Conservation (phyloP, 2,888 invertebrate species). For the Tricholauxania praeusta region DNA sequence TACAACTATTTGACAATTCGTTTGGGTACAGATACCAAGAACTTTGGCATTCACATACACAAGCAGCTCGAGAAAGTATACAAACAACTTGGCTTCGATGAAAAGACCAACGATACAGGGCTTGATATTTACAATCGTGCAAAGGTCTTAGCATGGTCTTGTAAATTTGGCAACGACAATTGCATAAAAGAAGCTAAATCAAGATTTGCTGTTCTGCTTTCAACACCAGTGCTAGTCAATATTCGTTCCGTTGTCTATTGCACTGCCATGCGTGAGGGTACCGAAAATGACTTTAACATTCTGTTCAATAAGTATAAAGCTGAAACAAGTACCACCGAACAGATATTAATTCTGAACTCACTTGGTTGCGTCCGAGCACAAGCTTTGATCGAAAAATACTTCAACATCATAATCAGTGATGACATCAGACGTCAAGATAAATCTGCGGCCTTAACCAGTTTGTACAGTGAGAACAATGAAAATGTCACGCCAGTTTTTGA, state of each 20-base stretch:
- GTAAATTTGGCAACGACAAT: constrained; percentile 72
- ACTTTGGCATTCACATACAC: constrained; percentile 67
- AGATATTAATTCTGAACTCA: constrained; percentile 74
- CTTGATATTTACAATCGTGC: constrained; percentile 73
- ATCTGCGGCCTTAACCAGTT: constrained; percentile 63
- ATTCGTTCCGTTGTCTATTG: constrained; percentile 81
- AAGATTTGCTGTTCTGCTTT: constrained; percentile 59
- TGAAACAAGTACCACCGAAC: constrained; percentile 77
- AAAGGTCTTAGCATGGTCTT: constrained; percentile 74
- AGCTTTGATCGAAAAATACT: constrained; percentile 70
- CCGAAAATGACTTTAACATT: constrained; percentile 73
- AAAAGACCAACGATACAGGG: constrained; percentile 68
- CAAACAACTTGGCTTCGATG: constrained; percentile 69
- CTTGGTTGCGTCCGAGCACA: constrained; percentile 76
- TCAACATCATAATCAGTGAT: constrained; percentile 68
- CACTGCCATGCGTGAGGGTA: constrained; percentile 76
- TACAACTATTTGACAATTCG: constrained; percentile 64
- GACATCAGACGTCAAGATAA: constrained; percentile 65
- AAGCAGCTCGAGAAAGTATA: constrained; percentile 69
- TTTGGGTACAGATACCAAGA: constrained; percentile 54
- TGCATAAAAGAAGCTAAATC: constrained; percentile 70
- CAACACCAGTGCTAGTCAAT: constrained; percentile 71
- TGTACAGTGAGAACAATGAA: constrained; percentile 70
- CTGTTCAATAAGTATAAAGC: constrained; percentile 74
- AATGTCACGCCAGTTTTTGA: constrained; percentile 71